phyloP scores from a whole-genome alignment of 2,797 vertebrate species.

The Typhlichthys eigenmanni region DNA sequence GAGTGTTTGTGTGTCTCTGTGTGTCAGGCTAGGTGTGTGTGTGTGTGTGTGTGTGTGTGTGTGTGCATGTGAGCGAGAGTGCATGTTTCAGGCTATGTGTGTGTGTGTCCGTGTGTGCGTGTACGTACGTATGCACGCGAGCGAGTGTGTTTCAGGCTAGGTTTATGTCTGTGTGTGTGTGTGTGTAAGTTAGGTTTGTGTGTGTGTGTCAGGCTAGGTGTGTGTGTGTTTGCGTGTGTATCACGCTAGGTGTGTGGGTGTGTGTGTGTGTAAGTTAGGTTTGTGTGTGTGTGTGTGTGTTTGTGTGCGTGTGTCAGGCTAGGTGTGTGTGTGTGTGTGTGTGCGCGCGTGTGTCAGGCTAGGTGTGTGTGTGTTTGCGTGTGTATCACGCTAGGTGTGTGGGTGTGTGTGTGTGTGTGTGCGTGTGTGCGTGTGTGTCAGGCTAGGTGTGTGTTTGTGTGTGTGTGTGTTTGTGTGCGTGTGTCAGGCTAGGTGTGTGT shows the following conservation, averaged over 20 bases:
- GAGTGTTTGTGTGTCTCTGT: neutral
- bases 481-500: too few species aligned
- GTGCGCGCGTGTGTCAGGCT: too few species aligned
- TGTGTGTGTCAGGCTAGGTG: neutral
- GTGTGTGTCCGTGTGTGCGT: neutral
- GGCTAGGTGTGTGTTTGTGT: too few species aligned
- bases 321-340: too few species aligned
- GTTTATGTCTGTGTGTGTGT: neutral
- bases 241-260: too few species aligned
- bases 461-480: neutral
- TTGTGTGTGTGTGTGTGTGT: too few species aligned
- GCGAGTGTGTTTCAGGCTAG: too few species aligned
- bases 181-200: neutral
- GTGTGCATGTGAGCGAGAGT: neutral
- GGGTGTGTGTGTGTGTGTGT: neutral
- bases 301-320: too few species aligned
- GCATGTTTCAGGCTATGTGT: neutral
- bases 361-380: too few species aligned
- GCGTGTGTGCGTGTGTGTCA: too few species aligned
- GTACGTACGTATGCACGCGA: neutral
- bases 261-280: too few species aligned
- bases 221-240: neutral
- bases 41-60: neutral
- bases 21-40: neutral
- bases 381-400: too few species aligned